Base-by-base conservation (phyloP, 2,888 invertebrate species). In the Trimorus sp. region DNA sequence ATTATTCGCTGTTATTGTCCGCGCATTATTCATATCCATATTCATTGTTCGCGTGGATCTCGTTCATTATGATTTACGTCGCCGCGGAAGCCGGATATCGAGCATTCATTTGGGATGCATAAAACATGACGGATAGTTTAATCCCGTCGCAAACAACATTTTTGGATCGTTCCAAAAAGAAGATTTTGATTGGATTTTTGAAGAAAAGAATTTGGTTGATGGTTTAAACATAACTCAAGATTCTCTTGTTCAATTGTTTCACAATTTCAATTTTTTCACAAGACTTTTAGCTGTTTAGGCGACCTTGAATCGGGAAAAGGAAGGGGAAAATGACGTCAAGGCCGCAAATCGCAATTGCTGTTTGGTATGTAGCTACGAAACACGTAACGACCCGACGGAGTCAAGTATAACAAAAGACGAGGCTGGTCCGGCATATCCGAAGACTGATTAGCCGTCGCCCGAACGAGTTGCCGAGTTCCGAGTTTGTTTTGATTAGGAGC, bases 61-160 rank as follows among this genome's bases (percentile, higher is more conserved):
- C 54, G 36, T 58, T 65, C 65, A 73, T 71, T 69, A 62, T 53
- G 63, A 73, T 79, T 79, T 73, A 79, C 58, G 36, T 36, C 15
- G 40, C 54, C 40, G 49, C 63, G 60, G 45, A 48, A 48, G 60
- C 45, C 26, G 45, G 40, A 68, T 68, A 60, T 68, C 60, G 66
- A 68, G 68, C 49, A 60, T 73, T 71, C 54, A 73, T 79, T 71
- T 60, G 54, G 53, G 59, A 70, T 58, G 26, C 63, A 60, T 71
- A 71, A 73, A 73, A 70, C 40, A 54, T 73, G 60, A 79, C 54
- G 37, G 49, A 63, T 63, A 70, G 65, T 71, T 78, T 69, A 75
- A 75, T 66, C 59, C 58, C 51, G 48, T 51, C 40, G 49, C 51
- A 49, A 54, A 70, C 37, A 70, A 77, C 69, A 77, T 77, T 45